Conservation (phyloP, 2,113 vertebrate genomes). For the Neogale vison region DNA sequence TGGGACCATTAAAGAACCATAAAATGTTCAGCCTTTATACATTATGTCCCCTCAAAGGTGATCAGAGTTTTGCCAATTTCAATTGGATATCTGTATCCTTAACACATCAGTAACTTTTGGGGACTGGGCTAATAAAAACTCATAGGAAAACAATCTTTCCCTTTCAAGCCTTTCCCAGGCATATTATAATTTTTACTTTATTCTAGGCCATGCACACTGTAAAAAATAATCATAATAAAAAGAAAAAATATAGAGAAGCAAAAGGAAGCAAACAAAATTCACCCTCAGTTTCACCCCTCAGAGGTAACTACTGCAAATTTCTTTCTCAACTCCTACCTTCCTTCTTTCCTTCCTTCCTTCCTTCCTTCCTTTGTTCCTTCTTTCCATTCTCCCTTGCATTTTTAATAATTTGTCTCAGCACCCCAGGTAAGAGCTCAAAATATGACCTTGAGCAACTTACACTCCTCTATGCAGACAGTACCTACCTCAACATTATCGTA, state of each 20-base stretch:
- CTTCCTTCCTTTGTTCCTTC: too few relatives aligned
- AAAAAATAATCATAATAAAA: background rate
- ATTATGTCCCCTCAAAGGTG: background rate
- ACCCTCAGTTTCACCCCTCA: background rate
- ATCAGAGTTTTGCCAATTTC: background rate
- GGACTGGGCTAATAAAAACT: background rate
- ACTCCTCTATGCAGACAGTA: background rate
- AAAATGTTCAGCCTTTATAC: background rate
- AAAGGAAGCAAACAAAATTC: background rate
- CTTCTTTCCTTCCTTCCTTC: background rate
- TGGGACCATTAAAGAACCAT: too few relatives aligned
- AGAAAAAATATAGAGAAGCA: background rate
- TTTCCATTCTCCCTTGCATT: background rate
- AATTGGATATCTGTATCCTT: background rate
- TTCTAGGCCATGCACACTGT: background rate
- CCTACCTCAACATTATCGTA: background rate
- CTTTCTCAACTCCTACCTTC: background rate
- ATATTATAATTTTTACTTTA: background rate
- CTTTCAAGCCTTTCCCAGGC: background rate
- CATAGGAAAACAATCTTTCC: background rate
- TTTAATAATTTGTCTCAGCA: background rate
- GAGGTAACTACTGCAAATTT: background rate
- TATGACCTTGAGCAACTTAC: too few relatives aligned
- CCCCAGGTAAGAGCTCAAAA: background rate
- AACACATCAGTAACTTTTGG: background rate